phyloP scores from a whole-genome alignment of 2,113 vertebrate species.

The Sinocyclocheilus grahami region DNA sequence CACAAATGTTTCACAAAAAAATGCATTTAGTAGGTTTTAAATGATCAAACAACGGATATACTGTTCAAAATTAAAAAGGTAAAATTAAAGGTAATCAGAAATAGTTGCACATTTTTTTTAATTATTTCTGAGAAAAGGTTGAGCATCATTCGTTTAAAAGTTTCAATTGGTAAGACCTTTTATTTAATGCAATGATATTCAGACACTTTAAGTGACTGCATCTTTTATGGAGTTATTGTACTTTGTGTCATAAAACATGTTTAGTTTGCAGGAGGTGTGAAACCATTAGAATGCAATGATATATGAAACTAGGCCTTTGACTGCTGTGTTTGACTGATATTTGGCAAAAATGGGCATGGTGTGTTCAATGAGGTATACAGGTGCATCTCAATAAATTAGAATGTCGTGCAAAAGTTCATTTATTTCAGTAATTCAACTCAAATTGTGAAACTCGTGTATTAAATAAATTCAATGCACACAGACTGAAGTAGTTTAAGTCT shows the following conservation, averaged over 20 bases:
- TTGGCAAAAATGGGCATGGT: constrained; percentile 15
- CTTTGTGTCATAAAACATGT: background rate
- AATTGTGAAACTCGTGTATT: no score
- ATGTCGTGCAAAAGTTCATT: no score
- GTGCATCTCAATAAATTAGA: no score
- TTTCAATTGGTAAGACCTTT: background rate
- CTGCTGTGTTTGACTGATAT: constrained; percentile 25
- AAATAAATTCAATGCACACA: no score
- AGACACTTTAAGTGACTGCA: background rate
- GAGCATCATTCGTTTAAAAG: background rate
- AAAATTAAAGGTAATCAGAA: background rate
- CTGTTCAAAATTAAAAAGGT: background rate
- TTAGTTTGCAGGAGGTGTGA: background rate
- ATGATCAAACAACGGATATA: background rate
- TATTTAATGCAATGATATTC: background rate
- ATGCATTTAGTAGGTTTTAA: background rate
- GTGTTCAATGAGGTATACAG: background rate
- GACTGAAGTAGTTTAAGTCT: no score
- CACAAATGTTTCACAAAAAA: background rate
- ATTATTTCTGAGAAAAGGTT: background rate
- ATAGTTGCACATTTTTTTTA: background rate
- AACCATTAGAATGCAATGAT: constrained; percentile 1
- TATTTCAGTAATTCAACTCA: no score
- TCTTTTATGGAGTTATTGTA: background rate
- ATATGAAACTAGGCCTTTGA: constrained; percentile 31